Evolutionary conservation across 2,797 vertebrate species (phyloP).

Genomic region (Periophthalmus magnuspinnatus): DNA sequence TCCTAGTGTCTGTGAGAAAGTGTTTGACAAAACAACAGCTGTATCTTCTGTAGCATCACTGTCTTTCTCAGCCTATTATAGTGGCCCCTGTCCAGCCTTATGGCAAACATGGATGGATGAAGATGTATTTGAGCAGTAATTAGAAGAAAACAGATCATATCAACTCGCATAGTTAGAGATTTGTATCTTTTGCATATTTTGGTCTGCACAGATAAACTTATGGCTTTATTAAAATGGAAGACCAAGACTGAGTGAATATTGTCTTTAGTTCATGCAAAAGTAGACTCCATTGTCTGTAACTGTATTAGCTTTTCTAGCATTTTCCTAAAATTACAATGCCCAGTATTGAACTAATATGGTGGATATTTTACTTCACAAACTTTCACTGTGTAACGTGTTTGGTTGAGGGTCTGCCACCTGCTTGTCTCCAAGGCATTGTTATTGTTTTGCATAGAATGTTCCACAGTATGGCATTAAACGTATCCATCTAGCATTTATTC

Average conservation of each 20-base stretch:
- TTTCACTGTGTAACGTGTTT: too few species aligned
- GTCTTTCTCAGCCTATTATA: slow-evolving; percentile 6
- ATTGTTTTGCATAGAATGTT: too few species aligned
- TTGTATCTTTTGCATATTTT: slow-evolving; percentile 4
- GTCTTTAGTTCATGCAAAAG: background rate
- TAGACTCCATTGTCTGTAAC: background rate
- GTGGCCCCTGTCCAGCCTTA: slow-evolving; percentile 21
- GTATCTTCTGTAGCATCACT: slow-evolving; percentile 3
- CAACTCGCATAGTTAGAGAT: slow-evolving; percentile 8
- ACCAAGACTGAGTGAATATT: background rate
- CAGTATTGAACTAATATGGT: background rate
- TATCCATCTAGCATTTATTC: too few species aligned
- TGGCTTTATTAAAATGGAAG: background rate
- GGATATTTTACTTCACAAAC: background rate
- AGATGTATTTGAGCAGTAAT: background rate
- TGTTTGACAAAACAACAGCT: slow-evolving; percentile 35
- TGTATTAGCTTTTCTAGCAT: background rate
- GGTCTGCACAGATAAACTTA: background rate
- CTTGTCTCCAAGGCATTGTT: too few species aligned
- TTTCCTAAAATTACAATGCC: background rate
- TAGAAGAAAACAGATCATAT: slow-evolving; percentile 22
- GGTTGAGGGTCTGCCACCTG: too few species aligned
- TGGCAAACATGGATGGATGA: slow-evolving; percentile 1
- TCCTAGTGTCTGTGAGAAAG: slow-evolving; percentile 30
- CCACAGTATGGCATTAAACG: too few species aligned